These are phyloP conservation scores for Nysson spinosus DNA, from an alignment of 2,888 invertebrate species.

Conservation along the genomic window DNA sequence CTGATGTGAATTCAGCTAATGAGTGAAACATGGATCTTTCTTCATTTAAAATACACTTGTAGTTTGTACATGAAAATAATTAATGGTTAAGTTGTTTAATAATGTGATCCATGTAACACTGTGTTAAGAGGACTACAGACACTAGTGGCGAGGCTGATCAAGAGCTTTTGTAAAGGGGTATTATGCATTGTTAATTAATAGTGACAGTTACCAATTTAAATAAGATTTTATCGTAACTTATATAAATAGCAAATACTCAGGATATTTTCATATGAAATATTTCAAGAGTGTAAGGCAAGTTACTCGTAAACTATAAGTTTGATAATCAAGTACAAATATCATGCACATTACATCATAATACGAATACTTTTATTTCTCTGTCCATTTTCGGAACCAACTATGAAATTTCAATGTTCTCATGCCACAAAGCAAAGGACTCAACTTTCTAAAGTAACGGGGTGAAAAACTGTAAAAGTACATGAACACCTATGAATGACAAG, in stretches of 20 bases:
- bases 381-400: not conserved
- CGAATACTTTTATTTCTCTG: too few relatives aligned
- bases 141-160: constrained; percentile 68
- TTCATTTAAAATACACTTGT: not conserved
- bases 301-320: too few relatives aligned
- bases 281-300: too few relatives aligned
- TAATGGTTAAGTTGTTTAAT: not conserved
- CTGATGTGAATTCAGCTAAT: constrained; percentile 58
- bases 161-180: constrained; percentile 49
- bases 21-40: constrained; percentile 61
- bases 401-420: not conserved
- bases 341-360: too few relatives aligned
- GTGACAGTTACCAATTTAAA: not conserved
- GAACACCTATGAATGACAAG: too few relatives aligned
- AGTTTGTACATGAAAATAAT: not conserved
- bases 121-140: constrained; percentile 59
- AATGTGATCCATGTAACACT: constrained; percentile 65
- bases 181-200: not conserved
- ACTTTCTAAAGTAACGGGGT: too few relatives aligned
- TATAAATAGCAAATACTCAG: too few relatives aligned
- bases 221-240: too few relatives aligned
- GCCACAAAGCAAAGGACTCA: too few relatives aligned
- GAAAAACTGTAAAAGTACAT: too few relatives aligned
- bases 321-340: too few relatives aligned
- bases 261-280: too few relatives aligned